phyloP scores from a whole-genome alignment of 1,140 invertebrate genomes.

The Gonatopus flavifemur region DNA sequence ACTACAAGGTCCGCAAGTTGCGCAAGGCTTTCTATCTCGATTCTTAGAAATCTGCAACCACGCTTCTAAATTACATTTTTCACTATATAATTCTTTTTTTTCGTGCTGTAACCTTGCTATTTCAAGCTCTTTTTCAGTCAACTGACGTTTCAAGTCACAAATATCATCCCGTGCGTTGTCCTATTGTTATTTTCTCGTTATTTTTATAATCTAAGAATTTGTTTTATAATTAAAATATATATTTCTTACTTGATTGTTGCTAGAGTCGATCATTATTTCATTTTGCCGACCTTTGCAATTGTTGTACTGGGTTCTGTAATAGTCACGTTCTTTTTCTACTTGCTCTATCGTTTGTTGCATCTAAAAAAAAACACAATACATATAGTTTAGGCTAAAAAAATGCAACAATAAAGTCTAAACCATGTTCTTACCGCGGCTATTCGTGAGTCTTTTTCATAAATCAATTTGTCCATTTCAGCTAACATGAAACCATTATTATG shows the following conservation, averaged over 20 bases:
- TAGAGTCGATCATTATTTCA: slow-evolving; percentile 41
- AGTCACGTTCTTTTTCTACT: slow-evolving; percentile 56
- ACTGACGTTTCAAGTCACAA: slow-evolving; percentile 44
- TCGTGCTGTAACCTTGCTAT: slow-evolving; percentile 52
- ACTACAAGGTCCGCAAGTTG: slow-evolving; percentile 32
- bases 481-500: slow-evolving; percentile 7
- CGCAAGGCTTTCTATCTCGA: slow-evolving; percentile 27
- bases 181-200: too few species aligned
- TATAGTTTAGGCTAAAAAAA: too few species aligned
- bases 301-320: slow-evolving; percentile 58
- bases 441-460: slow-evolving; percentile 25
- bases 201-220: slow-evolving; percentile 52
- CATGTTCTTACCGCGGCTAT: slow-evolving; percentile 25
- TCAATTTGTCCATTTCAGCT: slow-evolving; percentile 21
- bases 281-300: slow-evolving; percentile 50
- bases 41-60: slow-evolving; percentile 40
- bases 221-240: slow-evolving; percentile 39
- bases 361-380: too few species aligned
- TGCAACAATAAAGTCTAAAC: neutral
- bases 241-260: slow-evolving; percentile 49
- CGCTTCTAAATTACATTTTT: slow-evolving; percentile 53
- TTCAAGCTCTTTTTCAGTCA: slow-evolving; percentile 50
- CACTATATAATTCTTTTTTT: slow-evolving; percentile 46
- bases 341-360: slow-evolving; percentile 43
- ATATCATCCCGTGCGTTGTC: too few species aligned